phyloP scores from a whole-genome alignment of 2,797 vertebrate species.

The Petrocephalus schoutedeni region DNA sequence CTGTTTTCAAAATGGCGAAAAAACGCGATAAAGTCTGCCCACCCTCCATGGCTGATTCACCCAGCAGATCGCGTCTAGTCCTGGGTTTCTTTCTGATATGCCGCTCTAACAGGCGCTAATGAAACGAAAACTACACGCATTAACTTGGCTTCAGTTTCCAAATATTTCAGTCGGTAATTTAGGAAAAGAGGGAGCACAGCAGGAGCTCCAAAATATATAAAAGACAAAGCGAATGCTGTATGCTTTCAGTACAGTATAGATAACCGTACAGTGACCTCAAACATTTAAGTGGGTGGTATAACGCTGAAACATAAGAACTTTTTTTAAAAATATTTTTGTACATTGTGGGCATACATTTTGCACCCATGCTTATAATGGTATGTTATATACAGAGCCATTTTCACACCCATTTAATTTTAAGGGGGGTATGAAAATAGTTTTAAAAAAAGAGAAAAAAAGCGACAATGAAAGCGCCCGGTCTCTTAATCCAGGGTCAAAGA shows the following conservation, averaged over 20 bases:
- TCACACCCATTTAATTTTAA: neutral
- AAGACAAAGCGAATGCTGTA: neutral
- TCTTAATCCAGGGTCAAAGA: neutral
- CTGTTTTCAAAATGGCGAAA: conserved; percentile 32
- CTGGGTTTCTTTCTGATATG: conserved; percentile 4
- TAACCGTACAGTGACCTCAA: neutral
- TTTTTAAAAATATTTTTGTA: neutral
- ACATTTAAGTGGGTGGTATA: neutral
- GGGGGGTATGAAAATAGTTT: neutral
- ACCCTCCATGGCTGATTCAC: conserved; percentile 23
- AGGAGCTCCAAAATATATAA: neutral
- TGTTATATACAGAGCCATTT: neutral
- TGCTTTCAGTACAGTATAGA: neutral
- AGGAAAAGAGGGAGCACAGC: neutral
- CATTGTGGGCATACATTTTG: neutral
- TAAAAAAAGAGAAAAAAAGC: neutral
- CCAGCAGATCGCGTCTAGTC: neutral
- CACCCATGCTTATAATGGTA: neutral
- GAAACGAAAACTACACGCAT: neutral
- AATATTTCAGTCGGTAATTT: neutral
- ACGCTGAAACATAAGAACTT: neutral
- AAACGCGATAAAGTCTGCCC: conserved; percentile 28
- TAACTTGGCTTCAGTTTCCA: neutral
- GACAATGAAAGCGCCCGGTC: neutral
- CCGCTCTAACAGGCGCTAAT: neutral